Base-by-base conservation (phyloP, 2,113 vertebrate genomes). In the Triplophysa dalaica region DNA sequence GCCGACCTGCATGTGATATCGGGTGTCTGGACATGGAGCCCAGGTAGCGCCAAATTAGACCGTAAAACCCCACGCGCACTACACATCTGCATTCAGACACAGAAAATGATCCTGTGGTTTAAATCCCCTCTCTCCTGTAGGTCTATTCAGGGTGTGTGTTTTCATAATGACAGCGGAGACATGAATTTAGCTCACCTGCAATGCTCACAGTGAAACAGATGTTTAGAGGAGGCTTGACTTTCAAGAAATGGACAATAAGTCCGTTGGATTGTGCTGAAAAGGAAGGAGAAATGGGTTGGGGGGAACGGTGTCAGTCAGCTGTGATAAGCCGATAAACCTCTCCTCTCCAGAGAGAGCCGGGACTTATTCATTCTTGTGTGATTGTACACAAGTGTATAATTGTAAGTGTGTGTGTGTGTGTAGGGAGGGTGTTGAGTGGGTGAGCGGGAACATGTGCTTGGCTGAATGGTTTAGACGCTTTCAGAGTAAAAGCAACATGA, bases 1-100 rank as follows among this genome's bases (percentile, higher is more conserved):
- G 4, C 41, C 29, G 24, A 75, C 41, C 6, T 14, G n/a, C 8
- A 33, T 38, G 38, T 54, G 66, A 65, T 73, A 80, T 86, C 70
- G 41, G 45, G 65, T 82, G 75, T 82, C 58, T 64, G 76, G 33
- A 66, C 43, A 64, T 63, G 16, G 60, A 65, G 24, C 24, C 75
- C 62, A 77, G 75, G 62, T 77, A 38, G 74, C 12, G 3, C 24
- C 24, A 63, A 29, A 65, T 65, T 52, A 38, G 73, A 58, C 6
- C 21, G 14, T 65, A 43, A 64, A 80, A 67, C 21, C 62, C 58
- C 17, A 8, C 26, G 9, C 7, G 19, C 13, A n/a, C 9, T 16
- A 21, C 3, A 0, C n/a, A 64, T 76, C 48, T 38, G 45, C 26
- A 66, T 77, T 33, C 61, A 77, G 62, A 54, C 14, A 17, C 17